Percentiles rank a stretch among this genome's conserved stretches.
Conservation (phyloP, 2,113 vertebrate genomes). For the Alethe castanea region DNA sequence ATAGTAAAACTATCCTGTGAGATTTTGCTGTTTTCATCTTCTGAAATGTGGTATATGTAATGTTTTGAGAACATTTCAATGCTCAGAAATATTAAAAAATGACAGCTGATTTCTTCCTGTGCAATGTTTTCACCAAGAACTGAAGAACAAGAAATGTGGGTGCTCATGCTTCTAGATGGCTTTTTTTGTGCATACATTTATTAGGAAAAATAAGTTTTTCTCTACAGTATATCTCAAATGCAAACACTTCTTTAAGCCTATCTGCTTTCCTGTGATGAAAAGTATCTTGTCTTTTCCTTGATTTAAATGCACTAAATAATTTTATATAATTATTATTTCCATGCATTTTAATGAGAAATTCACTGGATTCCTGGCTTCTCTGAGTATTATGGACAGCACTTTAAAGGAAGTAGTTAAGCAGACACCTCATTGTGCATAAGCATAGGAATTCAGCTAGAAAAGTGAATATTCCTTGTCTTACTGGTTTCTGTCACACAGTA, state of each 20-base stretch:
- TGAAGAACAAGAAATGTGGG: not conserved
- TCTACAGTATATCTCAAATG: not conserved
- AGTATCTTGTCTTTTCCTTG: not conserved
- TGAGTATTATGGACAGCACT: not conserved
- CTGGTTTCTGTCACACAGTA: constrained; percentile 11
- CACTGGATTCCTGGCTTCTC: not conserved
- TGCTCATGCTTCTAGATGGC: not conserved
- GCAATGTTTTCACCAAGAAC: not conserved
- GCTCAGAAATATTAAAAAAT: not conserved
- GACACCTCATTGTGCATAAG: not conserved
- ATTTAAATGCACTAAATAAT: not conserved
- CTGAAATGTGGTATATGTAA: not conserved
- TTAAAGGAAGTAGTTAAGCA: constrained; percentile 40
- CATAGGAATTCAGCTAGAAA: not conserved
- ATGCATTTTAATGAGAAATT: not conserved
- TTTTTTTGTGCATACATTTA: not conserved
- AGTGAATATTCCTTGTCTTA: constrained; percentile 29
- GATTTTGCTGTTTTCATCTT: not conserved
- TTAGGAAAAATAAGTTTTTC: not conserved
- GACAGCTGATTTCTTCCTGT: not conserved
- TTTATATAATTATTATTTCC: not conserved
- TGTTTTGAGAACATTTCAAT: not conserved
- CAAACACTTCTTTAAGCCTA: not conserved
- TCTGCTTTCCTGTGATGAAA: not conserved
- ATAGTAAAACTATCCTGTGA: not conserved